Conservation (phyloP, 1,140 invertebrate genomes). For the Bombus impatiens region DNA sequence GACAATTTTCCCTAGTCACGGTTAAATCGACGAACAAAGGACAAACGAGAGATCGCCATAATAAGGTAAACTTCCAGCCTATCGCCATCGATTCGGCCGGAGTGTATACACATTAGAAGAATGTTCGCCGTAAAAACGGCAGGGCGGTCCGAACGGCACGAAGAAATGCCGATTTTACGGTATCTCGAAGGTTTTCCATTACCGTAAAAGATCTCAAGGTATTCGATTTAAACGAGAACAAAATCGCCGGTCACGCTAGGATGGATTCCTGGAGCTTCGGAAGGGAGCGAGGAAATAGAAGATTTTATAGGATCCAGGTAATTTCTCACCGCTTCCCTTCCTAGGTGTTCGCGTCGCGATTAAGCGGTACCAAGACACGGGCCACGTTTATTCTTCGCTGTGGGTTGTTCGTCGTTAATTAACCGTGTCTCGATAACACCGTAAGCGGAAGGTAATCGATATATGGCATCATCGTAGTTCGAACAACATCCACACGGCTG, state of each 20-base stretch:
- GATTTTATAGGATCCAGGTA: slow-evolving; percentile 56
- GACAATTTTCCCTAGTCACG: not conserved
- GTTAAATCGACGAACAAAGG: not conserved
- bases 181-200: slow-evolving; percentile 25
- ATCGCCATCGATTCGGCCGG: not conserved
- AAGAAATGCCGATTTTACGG: slow-evolving; percentile 47
- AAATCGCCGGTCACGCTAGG: slow-evolving; percentile 37
- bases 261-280: slow-evolving; percentile 9
- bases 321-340: slow-evolving; percentile 46
- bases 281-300: slow-evolving; percentile 34
- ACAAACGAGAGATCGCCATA: not conserved
- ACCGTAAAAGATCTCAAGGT: slow-evolving; percentile 34
- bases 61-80: slow-evolving; percentile 5
- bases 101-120: slow-evolving; percentile 1
- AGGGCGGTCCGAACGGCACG: not conserved
- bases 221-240: slow-evolving; percentile 46
- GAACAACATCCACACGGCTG: slow-evolving; percentile 25
- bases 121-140: not conserved
- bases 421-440: slow-evolving; percentile 63
- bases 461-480: slow-evolving; percentile 54
- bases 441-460: slow-evolving; percentile 64
- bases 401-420: slow-evolving; percentile 66
- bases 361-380: slow-evolving; percentile 14
- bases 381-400: slow-evolving; percentile 37
- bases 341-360: slow-evolving; percentile 39